Evolutionary conservation across 2,113 vertebrate genomes (phyloP).

Genomic region (Hypocryptadius cinnamomeus): DNA sequence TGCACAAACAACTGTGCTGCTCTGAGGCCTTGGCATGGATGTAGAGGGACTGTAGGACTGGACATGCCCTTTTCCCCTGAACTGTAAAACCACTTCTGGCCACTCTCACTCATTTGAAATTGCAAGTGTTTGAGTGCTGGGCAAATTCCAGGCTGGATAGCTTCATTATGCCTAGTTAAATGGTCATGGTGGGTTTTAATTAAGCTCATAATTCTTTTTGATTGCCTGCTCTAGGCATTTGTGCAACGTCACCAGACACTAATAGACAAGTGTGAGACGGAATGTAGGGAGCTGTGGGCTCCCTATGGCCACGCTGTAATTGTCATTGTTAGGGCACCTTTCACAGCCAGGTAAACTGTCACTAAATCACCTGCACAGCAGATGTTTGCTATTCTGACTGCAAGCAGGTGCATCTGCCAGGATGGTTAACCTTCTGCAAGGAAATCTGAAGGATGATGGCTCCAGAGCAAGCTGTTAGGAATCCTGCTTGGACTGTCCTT

Average conservation of each 20-base stretch:
- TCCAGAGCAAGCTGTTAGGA: not conserved
- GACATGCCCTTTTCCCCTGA: not conserved
- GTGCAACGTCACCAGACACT: not conserved
- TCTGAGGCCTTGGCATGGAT: not conserved
- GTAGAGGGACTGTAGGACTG: not conserved
- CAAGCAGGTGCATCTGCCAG: not conserved
- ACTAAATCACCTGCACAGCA: not conserved
- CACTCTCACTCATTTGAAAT: not conserved
- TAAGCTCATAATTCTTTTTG: slow-evolving; percentile 5
- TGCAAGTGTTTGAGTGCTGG: not conserved
- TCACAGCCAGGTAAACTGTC: not conserved
- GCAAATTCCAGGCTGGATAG: not conserved
- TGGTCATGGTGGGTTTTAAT: slow-evolving; percentile 1
- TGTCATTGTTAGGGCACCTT: not conserved
- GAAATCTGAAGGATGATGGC: not conserved
- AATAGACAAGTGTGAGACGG: not conserved
- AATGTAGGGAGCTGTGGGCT: not conserved
- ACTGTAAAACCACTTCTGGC: not conserved
- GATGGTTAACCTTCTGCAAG: not conserved
- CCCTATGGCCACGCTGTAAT: not conserved
- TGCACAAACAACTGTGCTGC: not conserved
- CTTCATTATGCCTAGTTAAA: not conserved
- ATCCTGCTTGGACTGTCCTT: not conserved
- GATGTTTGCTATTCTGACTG: not conserved
- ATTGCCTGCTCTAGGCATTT: not conserved